Conservation (phyloP, 2,888 invertebrate species). For the Stenurella melanura region DNA sequence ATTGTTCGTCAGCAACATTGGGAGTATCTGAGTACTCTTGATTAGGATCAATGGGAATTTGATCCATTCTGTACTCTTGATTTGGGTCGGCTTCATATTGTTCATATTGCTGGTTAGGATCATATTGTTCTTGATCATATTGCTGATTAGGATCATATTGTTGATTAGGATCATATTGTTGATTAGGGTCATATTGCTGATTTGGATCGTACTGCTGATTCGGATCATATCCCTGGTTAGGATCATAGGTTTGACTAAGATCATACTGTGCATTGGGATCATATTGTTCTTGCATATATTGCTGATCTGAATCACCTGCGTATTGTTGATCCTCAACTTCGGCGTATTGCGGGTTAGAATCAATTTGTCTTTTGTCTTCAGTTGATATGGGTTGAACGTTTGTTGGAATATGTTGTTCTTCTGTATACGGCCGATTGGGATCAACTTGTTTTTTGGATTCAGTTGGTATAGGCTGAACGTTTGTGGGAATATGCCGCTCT, state of each 20-base stretch:
- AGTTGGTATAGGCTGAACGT: background rate
- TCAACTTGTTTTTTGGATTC: slow-evolving; percentile 37
- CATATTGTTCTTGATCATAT: slow-evolving; percentile 53
- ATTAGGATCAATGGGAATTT: background rate
- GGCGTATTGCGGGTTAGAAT: background rate
- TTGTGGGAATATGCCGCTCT: background rate
- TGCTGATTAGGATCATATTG: slow-evolving; percentile 60
- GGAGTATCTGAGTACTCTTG: background rate
- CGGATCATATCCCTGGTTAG: slow-evolving; percentile 53
- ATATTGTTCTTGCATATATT: slow-evolving; percentile 39
- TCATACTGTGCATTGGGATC: slow-evolving; percentile 2
- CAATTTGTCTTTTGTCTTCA: slow-evolving; percentile 18
- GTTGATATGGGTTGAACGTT: background rate
- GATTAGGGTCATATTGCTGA: slow-evolving; percentile 60
- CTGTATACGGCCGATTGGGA: background rate
- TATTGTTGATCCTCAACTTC: slow-evolving; percentile 33
- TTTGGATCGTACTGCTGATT: slow-evolving; percentile 59
- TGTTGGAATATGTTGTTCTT: background rate
- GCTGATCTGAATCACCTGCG: slow-evolving; percentile 44
- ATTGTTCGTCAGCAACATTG: slow-evolving; percentile 38
- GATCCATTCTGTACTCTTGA: slow-evolving; percentile 57
- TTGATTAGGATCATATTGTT: slow-evolving; percentile 63
- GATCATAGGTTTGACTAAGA: slow-evolving; percentile 58
- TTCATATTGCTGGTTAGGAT: slow-evolving; percentile 53
- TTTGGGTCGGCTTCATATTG: slow-evolving; percentile 50